phyloP scores from a whole-genome alignment of 2,797 vertebrate genomes.

The Oreonectes daqikongensis region DNA sequence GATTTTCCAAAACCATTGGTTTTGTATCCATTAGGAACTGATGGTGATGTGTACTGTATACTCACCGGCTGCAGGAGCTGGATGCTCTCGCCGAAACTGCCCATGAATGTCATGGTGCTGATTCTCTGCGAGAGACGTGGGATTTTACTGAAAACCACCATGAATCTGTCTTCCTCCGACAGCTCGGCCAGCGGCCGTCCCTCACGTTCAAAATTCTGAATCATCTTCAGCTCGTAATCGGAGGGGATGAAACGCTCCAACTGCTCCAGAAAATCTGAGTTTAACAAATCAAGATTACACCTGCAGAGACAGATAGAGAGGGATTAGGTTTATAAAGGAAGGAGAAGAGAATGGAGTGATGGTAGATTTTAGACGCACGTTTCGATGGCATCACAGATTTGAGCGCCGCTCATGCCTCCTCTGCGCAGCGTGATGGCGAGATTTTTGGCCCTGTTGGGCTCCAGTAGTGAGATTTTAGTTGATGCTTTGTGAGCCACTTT shows the following conservation, averaged over 20 bases:
- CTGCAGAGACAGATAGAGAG: conserved; percentile 63
- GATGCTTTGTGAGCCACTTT: conserved; percentile 80
- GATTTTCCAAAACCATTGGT: neutral
- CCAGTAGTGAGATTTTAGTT: conserved; percentile 85
- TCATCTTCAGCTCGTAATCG: conserved; percentile 84
- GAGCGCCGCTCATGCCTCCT: conserved; percentile 79
- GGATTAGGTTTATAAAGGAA: neutral
- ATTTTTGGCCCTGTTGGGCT: conserved; percentile 94
- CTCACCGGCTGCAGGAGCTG: conserved; percentile 87
- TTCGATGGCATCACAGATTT: conserved; percentile 90
- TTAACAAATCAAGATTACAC: conserved; percentile 85
- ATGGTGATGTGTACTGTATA: neutral
- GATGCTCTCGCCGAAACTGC: conserved; percentile 85
- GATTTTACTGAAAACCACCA: conserved; percentile 90
- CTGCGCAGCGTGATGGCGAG: conserved; percentile 93
- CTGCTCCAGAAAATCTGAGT: conserved; percentile 91
- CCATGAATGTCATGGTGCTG: conserved; percentile 90
- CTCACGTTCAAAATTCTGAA: conserved; percentile 82
- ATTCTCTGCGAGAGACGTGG: conserved; percentile 84
- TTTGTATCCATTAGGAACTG: neutral
- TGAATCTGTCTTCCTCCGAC: conserved; percentile 90
- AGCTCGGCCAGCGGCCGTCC: conserved; percentile 82
- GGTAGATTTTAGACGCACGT: conserved; percentile 69
- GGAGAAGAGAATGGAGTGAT: neutral
- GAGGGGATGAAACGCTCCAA: conserved; percentile 91